These are phyloP conservation scores for Drosophila baimaii DNA, from an alignment of 1,140 invertebrate genomes.

Conservation along the genomic window DNA sequence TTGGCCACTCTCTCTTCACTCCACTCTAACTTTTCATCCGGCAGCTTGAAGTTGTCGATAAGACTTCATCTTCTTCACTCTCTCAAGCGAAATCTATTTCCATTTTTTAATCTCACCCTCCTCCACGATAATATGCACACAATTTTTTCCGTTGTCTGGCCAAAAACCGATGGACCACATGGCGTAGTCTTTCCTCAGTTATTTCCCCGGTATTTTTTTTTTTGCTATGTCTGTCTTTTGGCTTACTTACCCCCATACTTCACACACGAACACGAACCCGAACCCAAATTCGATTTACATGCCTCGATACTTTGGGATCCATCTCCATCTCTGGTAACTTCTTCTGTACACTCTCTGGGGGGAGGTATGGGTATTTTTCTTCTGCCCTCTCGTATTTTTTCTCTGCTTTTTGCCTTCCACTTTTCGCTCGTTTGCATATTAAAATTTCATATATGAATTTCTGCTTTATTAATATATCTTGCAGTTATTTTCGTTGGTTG, in stretches of 20 bases:
- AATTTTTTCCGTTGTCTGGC: slow-evolving; percentile 53
- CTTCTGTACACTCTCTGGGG: slow-evolving; percentile 7
- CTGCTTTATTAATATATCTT: slow-evolving; percentile 80
- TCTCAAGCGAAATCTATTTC: slow-evolving; percentile 31
- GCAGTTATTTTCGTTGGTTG: slow-evolving; percentile 76
- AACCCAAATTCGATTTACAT: slow-evolving; percentile 71
- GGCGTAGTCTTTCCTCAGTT: slow-evolving; percentile 13
- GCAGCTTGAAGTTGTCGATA: slow-evolving; percentile 34
- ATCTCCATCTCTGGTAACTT: slow-evolving; percentile 28
- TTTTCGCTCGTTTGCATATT: slow-evolving; percentile 78
- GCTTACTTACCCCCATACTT: slow-evolving; percentile 21
- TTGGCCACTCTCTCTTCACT: slow-evolving; percentile 4
- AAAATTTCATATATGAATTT: slow-evolving; percentile 82
- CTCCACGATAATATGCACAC: slow-evolving; percentile 51
- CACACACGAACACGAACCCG: slow-evolving; percentile 18
- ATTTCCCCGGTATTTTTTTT: slow-evolving; percentile 18
- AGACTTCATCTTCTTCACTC: slow-evolving; percentile 16
- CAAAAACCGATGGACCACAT: slow-evolving; percentile 54
- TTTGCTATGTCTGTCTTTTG: slow-evolving; percentile 31
- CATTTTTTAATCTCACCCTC: slow-evolving; percentile 50
- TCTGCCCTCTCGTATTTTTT: slow-evolving; percentile 42
- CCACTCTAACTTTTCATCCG: slow-evolving; percentile 25
- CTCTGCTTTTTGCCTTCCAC: slow-evolving; percentile 55
- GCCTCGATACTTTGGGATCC: slow-evolving; percentile 68
- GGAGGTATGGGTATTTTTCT: slow-evolving; percentile 44